Evolutionary conservation across 2,113 vertebrate species (phyloP).

Genomic region (Columbina picui): DNA sequence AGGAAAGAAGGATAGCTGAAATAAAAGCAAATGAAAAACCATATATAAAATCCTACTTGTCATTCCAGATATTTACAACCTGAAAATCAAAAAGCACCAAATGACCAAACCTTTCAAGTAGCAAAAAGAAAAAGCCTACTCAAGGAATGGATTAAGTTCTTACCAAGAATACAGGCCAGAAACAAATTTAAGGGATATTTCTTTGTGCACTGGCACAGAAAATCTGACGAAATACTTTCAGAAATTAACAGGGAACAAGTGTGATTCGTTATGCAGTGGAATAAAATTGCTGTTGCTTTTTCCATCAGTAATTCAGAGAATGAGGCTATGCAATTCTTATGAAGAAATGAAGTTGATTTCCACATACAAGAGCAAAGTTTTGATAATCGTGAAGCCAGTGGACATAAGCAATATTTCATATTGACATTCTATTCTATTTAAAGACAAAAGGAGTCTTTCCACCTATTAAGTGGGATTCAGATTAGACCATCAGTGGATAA

Average conservation of each 20-base stretch:
- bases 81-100: not conserved
- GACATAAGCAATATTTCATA: not conserved
- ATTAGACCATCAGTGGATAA: not conserved
- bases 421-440: not conserved
- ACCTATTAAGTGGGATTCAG: not conserved
- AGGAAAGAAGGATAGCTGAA: not conserved
- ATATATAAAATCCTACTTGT: not conserved
- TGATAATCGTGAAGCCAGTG: not conserved
- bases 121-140: not conserved
- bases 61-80: not conserved
- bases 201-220: not conserved
- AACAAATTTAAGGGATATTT: not conserved
- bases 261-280: not conserved
- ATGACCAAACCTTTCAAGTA: not conserved
- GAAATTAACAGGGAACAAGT: not conserved
- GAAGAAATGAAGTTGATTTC: not conserved
- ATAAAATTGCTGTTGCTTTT: not conserved
- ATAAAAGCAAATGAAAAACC: not conserved
- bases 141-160: not conserved
- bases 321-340: not conserved
- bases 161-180: not conserved
- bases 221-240: not conserved
- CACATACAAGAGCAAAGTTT: not conserved
- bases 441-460: too few relatives aligned
- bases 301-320: not conserved